These are phyloP conservation scores for Desmodus rotundus DNA, from an alignment of 2,113 vertebrate species.

Conservation along the genomic window DNA sequence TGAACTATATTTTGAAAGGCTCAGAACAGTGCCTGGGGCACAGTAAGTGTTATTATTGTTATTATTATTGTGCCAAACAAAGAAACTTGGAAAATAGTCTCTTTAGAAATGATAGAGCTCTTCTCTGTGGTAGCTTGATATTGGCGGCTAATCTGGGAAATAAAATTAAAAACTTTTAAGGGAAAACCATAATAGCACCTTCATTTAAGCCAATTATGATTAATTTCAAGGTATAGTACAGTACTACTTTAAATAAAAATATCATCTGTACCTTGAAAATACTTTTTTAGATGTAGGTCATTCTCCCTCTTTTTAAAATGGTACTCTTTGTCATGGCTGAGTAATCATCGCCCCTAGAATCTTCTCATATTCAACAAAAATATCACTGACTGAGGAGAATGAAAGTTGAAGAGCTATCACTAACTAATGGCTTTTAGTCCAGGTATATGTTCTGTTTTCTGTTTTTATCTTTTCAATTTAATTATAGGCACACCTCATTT, in stretches of 20 bases:
- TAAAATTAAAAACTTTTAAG: background rate
- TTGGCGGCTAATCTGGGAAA: background rate
- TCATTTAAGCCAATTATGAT: background rate
- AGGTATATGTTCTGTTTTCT: background rate
- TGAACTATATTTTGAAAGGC: background rate
- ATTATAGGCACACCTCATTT: background rate
- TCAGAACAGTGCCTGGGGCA: background rate
- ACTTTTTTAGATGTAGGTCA: background rate
- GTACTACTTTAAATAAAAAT: background rate
- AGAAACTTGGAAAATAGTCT: background rate
- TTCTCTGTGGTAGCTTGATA: background rate
- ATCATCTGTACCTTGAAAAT: background rate
- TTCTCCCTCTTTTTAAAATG: background rate
- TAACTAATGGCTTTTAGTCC: background rate
- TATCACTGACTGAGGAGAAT: background rate
- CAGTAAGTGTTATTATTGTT: background rate
- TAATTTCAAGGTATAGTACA: background rate
- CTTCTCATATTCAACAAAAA: background rate
- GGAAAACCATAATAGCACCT: background rate
- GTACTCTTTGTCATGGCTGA: background rate
- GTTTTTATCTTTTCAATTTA: background rate
- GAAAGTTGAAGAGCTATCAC: background rate
- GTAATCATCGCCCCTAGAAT: background rate
- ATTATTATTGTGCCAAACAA: background rate
- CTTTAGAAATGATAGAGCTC: background rate